Conservation (phyloP, 2,797 vertebrate genomes). For the Bradypodion ventrale region DNA sequence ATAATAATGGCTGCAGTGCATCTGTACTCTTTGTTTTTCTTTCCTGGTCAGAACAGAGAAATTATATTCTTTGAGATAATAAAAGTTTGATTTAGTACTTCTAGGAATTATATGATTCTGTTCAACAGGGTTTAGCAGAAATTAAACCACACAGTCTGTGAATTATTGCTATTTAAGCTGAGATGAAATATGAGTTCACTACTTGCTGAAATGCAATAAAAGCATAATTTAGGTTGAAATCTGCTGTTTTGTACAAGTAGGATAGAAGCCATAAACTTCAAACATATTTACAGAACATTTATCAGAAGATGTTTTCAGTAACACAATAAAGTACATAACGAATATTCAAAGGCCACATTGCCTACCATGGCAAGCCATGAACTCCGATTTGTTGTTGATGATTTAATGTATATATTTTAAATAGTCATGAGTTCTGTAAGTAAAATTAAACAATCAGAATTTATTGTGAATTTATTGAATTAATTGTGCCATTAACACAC, state of each 20-base stretch:
- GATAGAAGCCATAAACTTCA: neutral
- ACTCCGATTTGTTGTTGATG: too few species aligned
- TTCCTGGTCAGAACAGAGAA: constrained; percentile 18
- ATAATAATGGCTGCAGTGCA: neutral
- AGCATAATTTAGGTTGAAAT: neutral
- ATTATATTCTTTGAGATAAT: constrained; percentile 12
- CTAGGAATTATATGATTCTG: neutral
- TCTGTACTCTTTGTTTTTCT: neutral
- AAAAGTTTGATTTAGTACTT: neutral
- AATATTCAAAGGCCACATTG: neutral
- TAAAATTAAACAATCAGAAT: too few species aligned
- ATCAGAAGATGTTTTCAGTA: neutral
- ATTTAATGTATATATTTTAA: neutral
- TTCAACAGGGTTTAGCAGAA: neutral
- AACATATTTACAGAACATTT: neutral
- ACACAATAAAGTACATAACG: neutral
- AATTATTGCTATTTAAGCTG: neutral
- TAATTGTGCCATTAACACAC: neutral
- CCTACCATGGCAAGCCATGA: neutral
- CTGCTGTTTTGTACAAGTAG: neutral
- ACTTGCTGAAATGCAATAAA: constrained; percentile 2
- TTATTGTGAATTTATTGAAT: too few species aligned
- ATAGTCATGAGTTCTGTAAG: too few species aligned
- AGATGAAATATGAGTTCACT: neutral
- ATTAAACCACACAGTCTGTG: neutral